phyloP scores from a whole-genome alignment of 2,113 vertebrate genomes.

The Thunnus maccoyii region DNA sequence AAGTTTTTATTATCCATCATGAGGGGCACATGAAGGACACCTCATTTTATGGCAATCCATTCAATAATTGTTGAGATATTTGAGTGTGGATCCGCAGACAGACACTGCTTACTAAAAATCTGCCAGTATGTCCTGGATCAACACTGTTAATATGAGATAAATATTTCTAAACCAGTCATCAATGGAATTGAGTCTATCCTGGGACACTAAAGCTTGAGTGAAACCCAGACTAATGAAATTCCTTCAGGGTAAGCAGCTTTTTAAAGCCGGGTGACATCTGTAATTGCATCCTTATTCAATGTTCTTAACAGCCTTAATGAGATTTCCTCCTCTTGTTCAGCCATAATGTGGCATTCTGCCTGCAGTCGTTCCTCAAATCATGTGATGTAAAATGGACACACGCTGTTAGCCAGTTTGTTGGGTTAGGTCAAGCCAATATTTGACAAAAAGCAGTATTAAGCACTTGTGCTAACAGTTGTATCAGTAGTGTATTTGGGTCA shows the following conservation, averaged over 20 bases:
- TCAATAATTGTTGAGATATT: no score
- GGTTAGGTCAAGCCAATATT: constrained; percentile 12
- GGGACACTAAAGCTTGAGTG: neutral
- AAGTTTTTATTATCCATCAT: no score
- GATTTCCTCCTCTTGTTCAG: constrained; percentile 25
- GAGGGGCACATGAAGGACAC: no score
- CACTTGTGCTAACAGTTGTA: constrained; percentile 28
- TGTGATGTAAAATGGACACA: constrained; percentile 19
- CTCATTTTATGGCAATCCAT: no score
- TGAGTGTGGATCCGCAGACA: no score
- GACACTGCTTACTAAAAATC: no score
- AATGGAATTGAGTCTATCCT: neutral
- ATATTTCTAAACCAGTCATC: constrained; percentile 5
- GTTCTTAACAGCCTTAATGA: constrained; percentile 44
- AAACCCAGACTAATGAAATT: constrained; percentile 36
- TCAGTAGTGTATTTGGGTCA: constrained; percentile 56
- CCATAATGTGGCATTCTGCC: constrained; percentile 5
- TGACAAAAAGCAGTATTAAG: constrained; percentile 20
- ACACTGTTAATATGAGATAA: neutral
- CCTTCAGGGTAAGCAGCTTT: constrained; percentile 29
- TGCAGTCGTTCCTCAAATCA: constrained; percentile 5
- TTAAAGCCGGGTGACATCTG: constrained; percentile 32
- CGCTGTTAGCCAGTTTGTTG: constrained; percentile 23
- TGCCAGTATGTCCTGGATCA: neutral
- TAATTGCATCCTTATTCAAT: constrained; percentile 36